Conservation (phyloP, 2,113 vertebrate species). For the Percopsis transmontana region DNA sequence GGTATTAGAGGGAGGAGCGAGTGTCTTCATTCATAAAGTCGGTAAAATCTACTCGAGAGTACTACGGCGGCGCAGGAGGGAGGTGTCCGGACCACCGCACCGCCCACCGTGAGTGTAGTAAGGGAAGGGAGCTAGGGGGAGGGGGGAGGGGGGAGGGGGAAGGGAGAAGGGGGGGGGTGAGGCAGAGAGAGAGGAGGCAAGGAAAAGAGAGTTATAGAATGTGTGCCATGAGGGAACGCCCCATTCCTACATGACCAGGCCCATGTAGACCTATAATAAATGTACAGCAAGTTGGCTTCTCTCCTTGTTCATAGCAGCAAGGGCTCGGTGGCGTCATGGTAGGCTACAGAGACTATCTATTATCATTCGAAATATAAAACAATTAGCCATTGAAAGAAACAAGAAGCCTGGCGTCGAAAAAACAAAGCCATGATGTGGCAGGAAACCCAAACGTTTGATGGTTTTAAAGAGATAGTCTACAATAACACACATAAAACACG, state of each 20-base stretch:
- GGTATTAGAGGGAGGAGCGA: slow-evolving; percentile 30
- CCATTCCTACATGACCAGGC: neutral
- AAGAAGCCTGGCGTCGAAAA: neutral
- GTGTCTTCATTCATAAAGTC: slow-evolving; percentile 76
- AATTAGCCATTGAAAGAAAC: too few species aligned
- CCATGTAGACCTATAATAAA: neutral
- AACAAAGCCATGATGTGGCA: slow-evolving; percentile 1
- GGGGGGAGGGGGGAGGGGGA: neutral
- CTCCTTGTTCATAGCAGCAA: too few species aligned
- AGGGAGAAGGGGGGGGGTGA: neutral
- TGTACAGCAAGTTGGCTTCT: neutral
- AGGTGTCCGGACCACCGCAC: slow-evolving; percentile 45
- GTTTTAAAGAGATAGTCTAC: neutral
- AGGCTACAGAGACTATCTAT: too few species aligned
- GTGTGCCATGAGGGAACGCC: slow-evolving; percentile 4
- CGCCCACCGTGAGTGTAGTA: slow-evolving; percentile 31
- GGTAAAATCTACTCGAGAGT: slow-evolving; percentile 63
- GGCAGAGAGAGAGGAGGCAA: neutral
- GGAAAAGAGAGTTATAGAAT: slow-evolving; percentile 3
- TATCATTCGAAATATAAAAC: neutral
- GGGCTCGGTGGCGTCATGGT: too few species aligned
- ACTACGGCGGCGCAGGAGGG: slow-evolving; percentile 66
- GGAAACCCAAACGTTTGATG: neutral
- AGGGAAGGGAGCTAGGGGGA: slow-evolving; percentile 18
- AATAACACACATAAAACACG: too few species aligned